These are phyloP conservation scores for Gavialis gangeticus DNA, from an alignment of 2,113 vertebrate genomes.

Conservation along the genomic window DNA sequence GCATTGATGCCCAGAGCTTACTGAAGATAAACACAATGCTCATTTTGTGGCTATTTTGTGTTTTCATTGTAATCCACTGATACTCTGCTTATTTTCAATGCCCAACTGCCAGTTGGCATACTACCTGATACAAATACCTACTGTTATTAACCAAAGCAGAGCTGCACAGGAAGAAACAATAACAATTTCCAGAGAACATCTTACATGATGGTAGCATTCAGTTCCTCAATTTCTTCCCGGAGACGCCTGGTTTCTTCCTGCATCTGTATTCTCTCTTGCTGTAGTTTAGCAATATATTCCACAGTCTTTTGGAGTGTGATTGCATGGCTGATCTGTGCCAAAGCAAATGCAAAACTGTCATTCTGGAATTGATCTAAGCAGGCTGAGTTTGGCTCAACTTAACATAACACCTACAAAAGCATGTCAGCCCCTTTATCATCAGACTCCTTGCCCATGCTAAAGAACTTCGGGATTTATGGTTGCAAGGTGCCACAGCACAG, in stretches of 20 bases:
- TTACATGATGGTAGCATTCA: constrained; percentile 92
- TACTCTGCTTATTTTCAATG: background rate
- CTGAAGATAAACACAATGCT: background rate
- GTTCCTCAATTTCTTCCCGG: constrained; percentile 92
- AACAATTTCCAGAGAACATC: background rate
- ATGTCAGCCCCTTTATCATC: background rate
- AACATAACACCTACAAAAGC: background rate
- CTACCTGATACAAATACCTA: background rate
- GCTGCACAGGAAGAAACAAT: background rate
- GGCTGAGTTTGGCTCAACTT: background rate
- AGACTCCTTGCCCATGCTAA: background rate
- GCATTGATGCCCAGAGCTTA: background rate
- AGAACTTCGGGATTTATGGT: background rate
- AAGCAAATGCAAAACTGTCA: constrained; percentile 34
- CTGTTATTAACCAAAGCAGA: background rate
- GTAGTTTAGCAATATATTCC: constrained; percentile 94
- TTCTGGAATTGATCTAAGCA: background rate
- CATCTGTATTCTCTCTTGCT: constrained; percentile 92
- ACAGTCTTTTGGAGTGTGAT: constrained; percentile 93
- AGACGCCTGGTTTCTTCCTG: constrained; percentile 91
- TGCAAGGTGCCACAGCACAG: background rate
- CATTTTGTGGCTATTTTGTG: background rate
- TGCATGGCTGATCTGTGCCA: constrained; percentile 89
- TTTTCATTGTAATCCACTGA: background rate
- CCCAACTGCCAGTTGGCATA: background rate